Evolutionary conservation across 1,140 invertebrate species (phyloP).

Genomic region (Heliothis virescens): DNA sequence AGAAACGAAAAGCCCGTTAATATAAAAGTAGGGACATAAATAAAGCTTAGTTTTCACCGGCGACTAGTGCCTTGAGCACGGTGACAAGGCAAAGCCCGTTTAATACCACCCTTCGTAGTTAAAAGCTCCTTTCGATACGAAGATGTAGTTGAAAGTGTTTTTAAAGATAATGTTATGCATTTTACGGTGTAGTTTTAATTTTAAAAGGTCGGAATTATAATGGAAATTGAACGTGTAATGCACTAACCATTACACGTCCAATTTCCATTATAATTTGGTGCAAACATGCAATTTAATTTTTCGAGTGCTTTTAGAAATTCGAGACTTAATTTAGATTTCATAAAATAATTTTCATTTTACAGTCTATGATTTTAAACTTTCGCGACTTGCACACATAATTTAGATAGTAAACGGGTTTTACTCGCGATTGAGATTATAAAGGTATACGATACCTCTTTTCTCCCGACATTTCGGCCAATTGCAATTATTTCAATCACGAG

Average conservation of each 20-base stretch:
- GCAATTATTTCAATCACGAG: no score
- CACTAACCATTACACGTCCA: no score
- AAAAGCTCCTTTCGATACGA: slow-evolving; percentile 48
- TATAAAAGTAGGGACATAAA: slow-evolving; percentile 45
- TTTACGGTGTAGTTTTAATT: slow-evolving; percentile 27
- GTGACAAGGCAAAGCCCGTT: slow-evolving; percentile 44
- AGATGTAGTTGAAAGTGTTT: slow-evolving; percentile 39
- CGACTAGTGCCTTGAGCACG: slow-evolving; percentile 24
- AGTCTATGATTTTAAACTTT: no score
- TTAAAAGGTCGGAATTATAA: slow-evolving; percentile 1
- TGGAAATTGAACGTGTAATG: background rate
- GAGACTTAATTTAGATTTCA: no score
- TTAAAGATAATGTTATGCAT: slow-evolving; percentile 44
- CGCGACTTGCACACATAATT: no score
- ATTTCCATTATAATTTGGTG: background rate
- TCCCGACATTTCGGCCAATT: no score
- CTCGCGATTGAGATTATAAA: no score
- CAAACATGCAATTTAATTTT: background rate
- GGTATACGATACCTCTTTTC: no score
- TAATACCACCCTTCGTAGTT: slow-evolving; percentile 38
- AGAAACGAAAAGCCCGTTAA: slow-evolving; percentile 18
- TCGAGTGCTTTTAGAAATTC: no score
- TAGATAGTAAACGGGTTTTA: no score
- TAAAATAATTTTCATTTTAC: no score
- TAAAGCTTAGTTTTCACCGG: slow-evolving; percentile 44